Evolutionary conservation across 2,888 invertebrate species (phyloP).

Genomic region (Drosophila glabriapex): DNA sequence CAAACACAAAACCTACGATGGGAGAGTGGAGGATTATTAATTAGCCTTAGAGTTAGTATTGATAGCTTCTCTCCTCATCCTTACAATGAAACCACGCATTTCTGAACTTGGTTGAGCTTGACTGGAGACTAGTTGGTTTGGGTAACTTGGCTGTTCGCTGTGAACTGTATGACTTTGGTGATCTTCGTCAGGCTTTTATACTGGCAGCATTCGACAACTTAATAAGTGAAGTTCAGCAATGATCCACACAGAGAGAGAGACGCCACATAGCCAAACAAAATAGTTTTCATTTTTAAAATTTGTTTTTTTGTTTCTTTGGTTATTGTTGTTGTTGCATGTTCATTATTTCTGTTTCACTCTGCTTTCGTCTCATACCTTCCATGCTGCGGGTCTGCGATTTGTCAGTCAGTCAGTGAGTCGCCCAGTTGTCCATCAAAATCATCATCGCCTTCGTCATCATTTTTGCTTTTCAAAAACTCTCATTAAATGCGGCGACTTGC

Average conservation of each 20-base stretch:
- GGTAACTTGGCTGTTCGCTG: constrained; percentile 68
- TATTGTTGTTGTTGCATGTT: constrained; percentile 67
- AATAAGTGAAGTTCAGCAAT: constrained; percentile 75
- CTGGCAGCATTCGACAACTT: constrained; percentile 56
- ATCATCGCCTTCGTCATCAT: constrained; percentile 23
- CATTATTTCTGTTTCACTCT: constrained; percentile 71
- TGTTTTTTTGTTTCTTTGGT: constrained; percentile 14
- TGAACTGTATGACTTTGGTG: constrained; percentile 76
- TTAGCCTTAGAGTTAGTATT: neutral
- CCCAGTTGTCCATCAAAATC: constrained; percentile 18
- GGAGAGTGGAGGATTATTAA: neutral
- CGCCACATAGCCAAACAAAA: constrained; percentile 17
- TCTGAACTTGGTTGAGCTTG: constrained; percentile 79
- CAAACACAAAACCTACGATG: constrained; percentile 81
- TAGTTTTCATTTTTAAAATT: constrained; percentile 10
- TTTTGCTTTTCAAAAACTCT: constrained; percentile 62
- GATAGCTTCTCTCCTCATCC: constrained; percentile 36
- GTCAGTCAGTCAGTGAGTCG: constrained; percentile 14
- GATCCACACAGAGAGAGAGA: constrained; percentile 30
- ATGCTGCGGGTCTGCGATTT: neutral
- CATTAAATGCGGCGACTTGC: constrained; percentile 71
- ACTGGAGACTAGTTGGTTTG: constrained; percentile 50
- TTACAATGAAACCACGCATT: constrained; percentile 85
- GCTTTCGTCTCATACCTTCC: constrained; percentile 48
- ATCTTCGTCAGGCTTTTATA: constrained; percentile 74